Conservation (phyloP, 2,113 vertebrate species). For the Cranoglanis bouderius region DNA sequence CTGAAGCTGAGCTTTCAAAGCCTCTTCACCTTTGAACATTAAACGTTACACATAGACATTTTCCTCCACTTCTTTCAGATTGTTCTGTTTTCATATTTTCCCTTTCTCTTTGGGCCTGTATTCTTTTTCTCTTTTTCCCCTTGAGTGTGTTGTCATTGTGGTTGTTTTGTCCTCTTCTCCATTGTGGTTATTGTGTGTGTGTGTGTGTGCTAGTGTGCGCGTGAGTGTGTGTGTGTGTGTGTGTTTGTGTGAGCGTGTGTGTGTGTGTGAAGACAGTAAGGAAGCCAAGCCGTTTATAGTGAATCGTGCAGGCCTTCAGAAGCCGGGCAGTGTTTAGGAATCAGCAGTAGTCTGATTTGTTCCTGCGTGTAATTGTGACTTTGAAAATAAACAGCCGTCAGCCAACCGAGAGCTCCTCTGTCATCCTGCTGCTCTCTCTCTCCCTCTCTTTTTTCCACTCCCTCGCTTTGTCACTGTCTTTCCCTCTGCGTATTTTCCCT, state of each 20-base stretch:
- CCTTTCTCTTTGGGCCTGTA: slow-evolving; percentile 39
- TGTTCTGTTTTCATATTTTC: slow-evolving; percentile 41
- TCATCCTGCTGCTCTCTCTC: slow-evolving; percentile 45
- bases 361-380: slow-evolving; percentile 73
- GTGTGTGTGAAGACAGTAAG: background rate
- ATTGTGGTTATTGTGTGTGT: background rate
- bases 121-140: slow-evolving; percentile 17
- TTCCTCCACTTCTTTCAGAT: background rate
- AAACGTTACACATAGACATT: slow-evolving; percentile 15
- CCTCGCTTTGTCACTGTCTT: slow-evolving; percentile 56
- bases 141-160: slow-evolving; percentile 4
- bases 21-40: slow-evolving; percentile 20
- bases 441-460: slow-evolving; percentile 40
- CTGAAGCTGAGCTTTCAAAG: slow-evolving; percentile 39
- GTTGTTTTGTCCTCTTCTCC: background rate
- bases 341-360: slow-evolving; percentile 54
- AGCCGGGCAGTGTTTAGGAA: slow-evolving; percentile 48
- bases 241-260: background rate
- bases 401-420: slow-evolving; percentile 62
- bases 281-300: slow-evolving; percentile 17
- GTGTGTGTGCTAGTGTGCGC: background rate
- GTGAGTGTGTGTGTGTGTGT: background rate
- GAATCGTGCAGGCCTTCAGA: slow-evolving; percentile 10
- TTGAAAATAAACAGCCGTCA: slow-evolving; percentile 67
- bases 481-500: slow-evolving; percentile 37